These are phyloP conservation scores for Rhagonycha lutea DNA, from an alignment of 2,888 invertebrate species.

Conservation along the genomic window DNA sequence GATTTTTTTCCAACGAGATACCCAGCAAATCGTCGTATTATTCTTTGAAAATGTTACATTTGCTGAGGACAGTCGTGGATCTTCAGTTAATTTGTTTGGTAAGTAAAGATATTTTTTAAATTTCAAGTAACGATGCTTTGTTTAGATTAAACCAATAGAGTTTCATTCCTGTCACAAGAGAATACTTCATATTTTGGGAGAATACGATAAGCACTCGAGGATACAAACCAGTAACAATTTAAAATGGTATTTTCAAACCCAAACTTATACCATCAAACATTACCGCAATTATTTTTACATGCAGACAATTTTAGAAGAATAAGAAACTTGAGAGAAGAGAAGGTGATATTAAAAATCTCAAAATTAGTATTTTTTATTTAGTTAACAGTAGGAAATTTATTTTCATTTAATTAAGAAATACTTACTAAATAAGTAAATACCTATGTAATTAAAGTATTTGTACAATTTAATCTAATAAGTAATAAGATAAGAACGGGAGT, in stretches of 20 bases:
- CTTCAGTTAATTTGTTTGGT: conserved; percentile 75
- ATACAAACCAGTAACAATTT: conserved; percentile 72
- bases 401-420: not conserved
- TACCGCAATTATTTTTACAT: conserved; percentile 36
- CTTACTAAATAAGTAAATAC: not conserved
- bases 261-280: conserved; percentile 58
- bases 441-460: not conserved
- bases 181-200: conserved; percentile 67
- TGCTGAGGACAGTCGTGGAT: conserved; percentile 73
- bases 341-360: conserved; percentile 11
- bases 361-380: not conserved
- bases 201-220: conserved; percentile 74
- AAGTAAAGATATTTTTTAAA: conserved; percentile 42
- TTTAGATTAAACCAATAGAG: conserved; percentile 69
- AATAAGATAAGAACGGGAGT: not conserved
- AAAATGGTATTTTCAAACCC: conserved; percentile 76
- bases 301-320: conserved; percentile 35
- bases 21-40: conserved; percentile 41
- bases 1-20: conserved; percentile 39
- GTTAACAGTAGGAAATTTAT: not conserved
- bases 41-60: conserved; percentile 59
- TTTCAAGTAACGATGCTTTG: conserved; percentile 26
- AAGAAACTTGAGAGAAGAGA: not conserved
- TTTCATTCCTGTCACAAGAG: conserved; percentile 65
- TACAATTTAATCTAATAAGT: not conserved